These are phyloP conservation scores for Periphyllus acericola DNA, from an alignment of 2,888 invertebrate genomes.

Conservation along the genomic window DNA sequence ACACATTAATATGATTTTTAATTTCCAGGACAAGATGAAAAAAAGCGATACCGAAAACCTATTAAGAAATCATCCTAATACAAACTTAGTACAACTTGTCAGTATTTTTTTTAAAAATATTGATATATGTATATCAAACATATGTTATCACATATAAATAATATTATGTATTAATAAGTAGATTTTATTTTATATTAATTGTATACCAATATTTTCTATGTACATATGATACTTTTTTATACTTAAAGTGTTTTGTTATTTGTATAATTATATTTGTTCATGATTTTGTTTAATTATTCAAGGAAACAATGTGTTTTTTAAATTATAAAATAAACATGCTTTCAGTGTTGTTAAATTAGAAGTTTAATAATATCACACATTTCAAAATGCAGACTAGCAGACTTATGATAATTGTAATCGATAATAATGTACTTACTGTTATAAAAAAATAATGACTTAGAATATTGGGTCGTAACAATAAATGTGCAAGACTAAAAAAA, in stretches of 20 bases:
- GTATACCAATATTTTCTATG: not conserved
- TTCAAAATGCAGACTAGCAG: too few species aligned
- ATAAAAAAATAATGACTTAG: too few species aligned
- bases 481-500: too few species aligned
- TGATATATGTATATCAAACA: too few species aligned
- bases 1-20: not conserved
- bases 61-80: constrained; percentile 48
- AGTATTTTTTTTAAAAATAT: not conserved
- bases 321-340: too few species aligned
- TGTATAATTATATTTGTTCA: not conserved
- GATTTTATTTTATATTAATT: not conserved
- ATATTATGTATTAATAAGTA: not conserved
- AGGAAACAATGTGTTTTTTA: too few species aligned
- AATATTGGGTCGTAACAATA: too few species aligned
- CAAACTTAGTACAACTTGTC: not conserved
- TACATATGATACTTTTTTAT: constrained; percentile 33
- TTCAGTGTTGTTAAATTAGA: too few species aligned
- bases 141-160: not conserved
- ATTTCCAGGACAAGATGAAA: constrained; percentile 53
- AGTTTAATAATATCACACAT: too few species aligned
- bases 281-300: not conserved
- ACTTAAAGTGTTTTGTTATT: constrained; percentile 35
- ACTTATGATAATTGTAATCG: too few species aligned
- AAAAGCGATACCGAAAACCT: constrained; percentile 29
- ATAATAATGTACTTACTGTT: too few species aligned